Conservation (phyloP, 2,888 invertebrate genomes). For the Synergus japonicus region DNA sequence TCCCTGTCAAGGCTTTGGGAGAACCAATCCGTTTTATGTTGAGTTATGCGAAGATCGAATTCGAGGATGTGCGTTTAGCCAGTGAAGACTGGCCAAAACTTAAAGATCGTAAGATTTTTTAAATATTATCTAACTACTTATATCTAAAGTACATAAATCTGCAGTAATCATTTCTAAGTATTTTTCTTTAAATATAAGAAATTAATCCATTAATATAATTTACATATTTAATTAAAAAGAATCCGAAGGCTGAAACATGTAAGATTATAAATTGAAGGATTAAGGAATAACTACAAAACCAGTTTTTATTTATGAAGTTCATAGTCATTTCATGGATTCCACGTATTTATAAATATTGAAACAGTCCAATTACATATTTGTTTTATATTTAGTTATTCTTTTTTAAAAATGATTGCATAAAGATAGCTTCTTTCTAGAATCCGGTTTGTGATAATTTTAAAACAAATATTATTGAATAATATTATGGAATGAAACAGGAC, state of each 20-base stretch:
- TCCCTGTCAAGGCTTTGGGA: constrained; percentile 73
- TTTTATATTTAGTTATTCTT: too few relatives aligned
- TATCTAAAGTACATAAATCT: neutral
- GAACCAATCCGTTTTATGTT: constrained; percentile 77
- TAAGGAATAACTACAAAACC: neutral
- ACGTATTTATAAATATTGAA: too few relatives aligned
- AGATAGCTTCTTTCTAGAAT: too few relatives aligned
- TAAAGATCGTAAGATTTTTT: constrained; percentile 64
- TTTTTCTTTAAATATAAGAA: neutral
- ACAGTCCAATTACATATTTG: too few relatives aligned
- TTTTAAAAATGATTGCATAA: too few relatives aligned
- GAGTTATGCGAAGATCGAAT: constrained; percentile 72
- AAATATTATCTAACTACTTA: neutral
- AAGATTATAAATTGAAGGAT: neutral
- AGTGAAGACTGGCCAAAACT: constrained; percentile 67
- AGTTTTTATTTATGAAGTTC: neutral
- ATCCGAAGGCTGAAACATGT: neutral
- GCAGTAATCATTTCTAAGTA: neutral
- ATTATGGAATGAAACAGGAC: neutral
- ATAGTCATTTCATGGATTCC: neutral
- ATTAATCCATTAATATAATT: neutral
- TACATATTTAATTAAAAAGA: neutral
- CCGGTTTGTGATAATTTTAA: too few relatives aligned
- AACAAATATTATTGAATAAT: neutral
- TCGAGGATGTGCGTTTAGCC: constrained; percentile 75